Percentiles rank a stretch among this genome's conserved stretches.
phyloP scores from a whole-genome alignment of 2,113 vertebrate genomes.

The Gadus chalcogrammus region DNA sequence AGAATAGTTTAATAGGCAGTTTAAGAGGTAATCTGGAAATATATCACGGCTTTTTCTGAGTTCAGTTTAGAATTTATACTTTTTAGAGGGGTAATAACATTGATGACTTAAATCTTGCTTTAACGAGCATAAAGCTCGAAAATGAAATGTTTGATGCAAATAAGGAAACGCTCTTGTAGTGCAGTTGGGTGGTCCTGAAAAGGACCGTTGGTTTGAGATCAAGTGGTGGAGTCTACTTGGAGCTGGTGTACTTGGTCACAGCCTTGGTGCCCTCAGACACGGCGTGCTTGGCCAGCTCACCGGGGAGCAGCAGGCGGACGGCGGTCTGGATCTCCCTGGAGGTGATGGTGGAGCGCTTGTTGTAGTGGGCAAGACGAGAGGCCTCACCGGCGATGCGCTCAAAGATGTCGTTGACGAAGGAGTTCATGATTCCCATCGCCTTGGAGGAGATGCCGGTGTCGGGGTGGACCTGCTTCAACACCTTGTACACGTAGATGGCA shows the following conservation, averaged over 20 bases:
- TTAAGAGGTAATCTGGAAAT: no score
- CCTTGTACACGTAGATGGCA: slow-evolving; percentile 76
- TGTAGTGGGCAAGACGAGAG: not conserved
- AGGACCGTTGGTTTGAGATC: no score
- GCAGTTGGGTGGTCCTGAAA: no score
- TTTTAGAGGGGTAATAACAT: no score
- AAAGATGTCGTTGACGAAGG: not conserved
- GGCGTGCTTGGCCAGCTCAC: not conserved
- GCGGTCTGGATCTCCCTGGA: not conserved
- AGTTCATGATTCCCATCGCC: slow-evolving; percentile 18
- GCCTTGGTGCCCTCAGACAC: not conserved
- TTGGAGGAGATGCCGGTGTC: slow-evolving; percentile 81
- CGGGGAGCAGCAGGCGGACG: not conserved
- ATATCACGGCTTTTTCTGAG: no score
- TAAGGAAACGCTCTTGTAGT: no score
- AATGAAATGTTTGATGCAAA: no score
- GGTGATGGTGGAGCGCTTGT: not conserved
- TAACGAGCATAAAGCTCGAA: no score
- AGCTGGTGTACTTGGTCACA: not conserved
- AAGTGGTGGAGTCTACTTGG: not conserved
- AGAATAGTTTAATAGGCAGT: no score
- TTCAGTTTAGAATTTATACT: no score
- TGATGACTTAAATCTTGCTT: no score
- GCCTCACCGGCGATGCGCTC: not conserved
- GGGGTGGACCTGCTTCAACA: slow-evolving; percentile 79